Base-by-base conservation (phyloP, 2,797 vertebrate genomes). In the Scleropages formosus region DNA sequence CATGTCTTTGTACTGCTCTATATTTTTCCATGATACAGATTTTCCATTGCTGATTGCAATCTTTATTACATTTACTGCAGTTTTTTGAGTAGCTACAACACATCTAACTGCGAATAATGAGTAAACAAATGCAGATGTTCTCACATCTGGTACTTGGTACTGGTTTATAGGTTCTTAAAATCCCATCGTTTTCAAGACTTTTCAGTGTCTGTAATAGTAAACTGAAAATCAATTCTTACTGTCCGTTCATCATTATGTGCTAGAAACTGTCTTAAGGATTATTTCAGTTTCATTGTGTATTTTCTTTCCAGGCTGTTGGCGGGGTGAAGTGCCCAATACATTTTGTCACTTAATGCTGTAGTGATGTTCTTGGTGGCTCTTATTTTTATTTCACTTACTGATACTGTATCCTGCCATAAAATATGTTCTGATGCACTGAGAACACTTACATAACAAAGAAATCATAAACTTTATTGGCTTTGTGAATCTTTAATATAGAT, bases 1-100 rank as follows among this genome's bases (percentile, higher is more conserved):
- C 20, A 64, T 22, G 4, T 56, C 61, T 63, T 27, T 63, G 15
- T 13, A 39, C 22, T 49, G 22, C 24, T 47, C 13, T 56, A 51
- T 80, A 80, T 83, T 87, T 91, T 91, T 91, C 88, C 86, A 82
- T 90, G 80, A 83, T 78, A 79, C 83, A 53, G 80, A 82, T 89
- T 90, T 91, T 90, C 89, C 88, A 69, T 82, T 79, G 86, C 84
- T 46, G n/a, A 80, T 27, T 77, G 81, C 78, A 51, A 72, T 27
- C 59, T 11, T 77, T 22, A 72, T 77, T 74, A 60, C 11, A n/a
- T 61, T 80, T 22, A 67, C 67, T 77, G 61, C 72, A 75, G 46
- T 67, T 44, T 26, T 59, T 4, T 49, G 51, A 77, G 80, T 84
- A 77, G 11, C 49, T 39, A 51, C 11, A 71, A 16, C 44, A 24